phyloP scores from a whole-genome alignment of 2,113 vertebrate species.

The Phalacrocorax carbo region DNA sequence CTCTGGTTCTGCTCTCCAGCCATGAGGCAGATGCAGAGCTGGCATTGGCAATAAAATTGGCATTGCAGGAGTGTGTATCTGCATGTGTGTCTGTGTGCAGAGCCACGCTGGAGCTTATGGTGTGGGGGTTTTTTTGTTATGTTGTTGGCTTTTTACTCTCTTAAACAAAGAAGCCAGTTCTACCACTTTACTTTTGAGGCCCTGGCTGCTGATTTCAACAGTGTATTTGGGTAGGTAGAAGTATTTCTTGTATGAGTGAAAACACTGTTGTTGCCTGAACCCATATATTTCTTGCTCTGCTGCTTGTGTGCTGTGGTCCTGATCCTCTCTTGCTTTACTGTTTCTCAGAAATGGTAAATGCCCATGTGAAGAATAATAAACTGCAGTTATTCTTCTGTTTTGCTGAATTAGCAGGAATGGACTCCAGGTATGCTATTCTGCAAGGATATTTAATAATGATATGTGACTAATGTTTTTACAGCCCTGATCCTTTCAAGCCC shows the following conservation, averaged over 20 bases:
- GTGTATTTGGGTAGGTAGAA: neutral
- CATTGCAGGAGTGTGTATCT: neutral
- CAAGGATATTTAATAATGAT: conserved; percentile 12
- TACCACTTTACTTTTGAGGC: neutral
- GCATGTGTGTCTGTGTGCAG: neutral
- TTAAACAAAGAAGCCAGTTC: neutral
- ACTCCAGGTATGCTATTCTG: neutral
- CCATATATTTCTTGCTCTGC: neutral
- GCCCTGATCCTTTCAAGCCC: neutral
- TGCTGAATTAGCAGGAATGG: conserved; percentile 3
- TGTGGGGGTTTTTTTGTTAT: neutral
- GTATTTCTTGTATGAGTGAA: neutral
- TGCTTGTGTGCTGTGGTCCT: neutral
- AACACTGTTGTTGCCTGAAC: neutral
- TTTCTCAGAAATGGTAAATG: neutral
- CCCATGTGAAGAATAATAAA: neutral
- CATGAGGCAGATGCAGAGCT: neutral
- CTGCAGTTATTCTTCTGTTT: neutral
- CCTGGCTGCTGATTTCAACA: neutral
- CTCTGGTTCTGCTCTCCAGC: neutral
- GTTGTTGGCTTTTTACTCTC: neutral
- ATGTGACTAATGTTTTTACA: neutral
- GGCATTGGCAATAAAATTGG: neutral
- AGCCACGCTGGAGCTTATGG: neutral
- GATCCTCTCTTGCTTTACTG: neutral